Evolutionary conservation across 2,797 vertebrate genomes (phyloP), one percentile per base, ranked within the genome.

Genomic region (Sphenopsis melanotis): DNA sequence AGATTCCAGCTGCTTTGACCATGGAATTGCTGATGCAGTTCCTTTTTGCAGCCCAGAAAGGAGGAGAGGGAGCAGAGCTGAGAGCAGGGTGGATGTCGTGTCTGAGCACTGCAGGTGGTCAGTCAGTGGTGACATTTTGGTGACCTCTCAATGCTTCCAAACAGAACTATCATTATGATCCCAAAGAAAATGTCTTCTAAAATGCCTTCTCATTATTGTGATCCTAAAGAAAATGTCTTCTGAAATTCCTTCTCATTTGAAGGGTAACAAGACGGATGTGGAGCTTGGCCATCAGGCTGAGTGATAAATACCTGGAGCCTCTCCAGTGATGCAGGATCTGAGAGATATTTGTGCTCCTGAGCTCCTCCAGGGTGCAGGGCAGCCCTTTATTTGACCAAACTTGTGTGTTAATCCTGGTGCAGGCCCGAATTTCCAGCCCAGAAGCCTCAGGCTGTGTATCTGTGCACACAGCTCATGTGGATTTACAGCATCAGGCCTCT

Each of bases 401-500:
- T 4, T 12, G 18, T 3, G n/a, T 46, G 32, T 27, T 34, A 34
- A 44, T 63, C 68, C 68, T 49, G 13, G n/a, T 65, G 56, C 49
- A 88, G 68, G 5, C 1, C 1, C 6, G 3, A 50, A 39, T 29
- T 42, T 6, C 4, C 12, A 8, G 4, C 5, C 2, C 37, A 34
- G 55, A 12, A 6, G 9, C 59, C n/a, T 21, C 34, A 16, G 50
- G 8, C 52, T 47, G 55, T 39, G 49, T 3, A 0, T 15, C 2
- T 29, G 1, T 44, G 65, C 69, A 6, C 18, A 1, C 23, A 27
- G n/a, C 65, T 11, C 0, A 5, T 0, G 0, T 10, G 46, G 10
- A 10, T 70, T 65, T 37, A 1, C 77, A 13, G 24, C 46, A 4
- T 3, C n/a, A 27, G 37, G 11, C 14, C 30, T 16, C 37, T 63